phyloP scores from a whole-genome alignment of 1,140 invertebrate genomes.

The Metaphire vulgaris region DNA sequence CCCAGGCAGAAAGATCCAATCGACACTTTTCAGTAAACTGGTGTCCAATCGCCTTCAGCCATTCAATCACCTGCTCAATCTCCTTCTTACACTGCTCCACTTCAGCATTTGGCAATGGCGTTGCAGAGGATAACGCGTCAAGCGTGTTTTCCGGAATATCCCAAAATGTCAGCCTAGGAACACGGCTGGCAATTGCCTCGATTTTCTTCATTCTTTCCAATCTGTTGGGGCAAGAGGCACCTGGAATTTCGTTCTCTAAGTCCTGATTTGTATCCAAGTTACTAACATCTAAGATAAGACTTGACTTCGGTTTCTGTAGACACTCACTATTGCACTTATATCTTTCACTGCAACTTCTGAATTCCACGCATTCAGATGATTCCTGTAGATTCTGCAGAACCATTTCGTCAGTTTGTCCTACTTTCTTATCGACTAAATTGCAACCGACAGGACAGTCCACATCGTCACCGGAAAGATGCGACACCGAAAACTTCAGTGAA shows the following conservation, averaged over 20 bases:
- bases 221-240: background rate
- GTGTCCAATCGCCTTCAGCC: background rate
- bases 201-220: background rate
- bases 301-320: no score
- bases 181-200: background rate
- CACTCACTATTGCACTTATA: no score
- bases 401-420: background rate
- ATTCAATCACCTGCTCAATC: background rate
- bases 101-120: background rate
- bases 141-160: constrained; percentile 2
- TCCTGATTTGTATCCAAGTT: background rate
- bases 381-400: no score
- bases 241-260: background rate
- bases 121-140: background rate
- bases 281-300: no score
- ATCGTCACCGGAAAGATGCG: background rate
- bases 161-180: background rate
- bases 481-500: background rate
- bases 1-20: background rate
- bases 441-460: background rate
- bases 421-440: no score
- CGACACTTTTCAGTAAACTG: background rate
- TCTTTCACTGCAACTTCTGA: no score
- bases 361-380: background rate
- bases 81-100: background rate